Conservation (phyloP, 1,140 invertebrate species). For the Rhagoletis pomonella region DNA sequence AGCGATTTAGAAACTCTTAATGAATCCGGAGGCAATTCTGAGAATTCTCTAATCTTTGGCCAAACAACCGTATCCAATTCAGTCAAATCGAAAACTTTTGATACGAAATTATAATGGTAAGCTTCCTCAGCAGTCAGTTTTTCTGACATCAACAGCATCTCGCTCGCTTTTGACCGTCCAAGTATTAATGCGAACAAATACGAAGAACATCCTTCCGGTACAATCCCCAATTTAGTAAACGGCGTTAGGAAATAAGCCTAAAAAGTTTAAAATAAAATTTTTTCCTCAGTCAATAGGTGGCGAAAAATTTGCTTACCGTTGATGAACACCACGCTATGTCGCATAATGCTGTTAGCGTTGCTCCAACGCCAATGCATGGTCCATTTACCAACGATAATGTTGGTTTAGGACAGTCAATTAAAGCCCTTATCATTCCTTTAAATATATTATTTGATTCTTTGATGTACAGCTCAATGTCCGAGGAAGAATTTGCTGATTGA, state of each 20-base stretch:
- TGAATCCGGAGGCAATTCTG: slow-evolving; percentile 63
- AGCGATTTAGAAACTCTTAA: slow-evolving; percentile 64
- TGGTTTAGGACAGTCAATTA: slow-evolving; percentile 93
- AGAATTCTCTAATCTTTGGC: slow-evolving; percentile 64
- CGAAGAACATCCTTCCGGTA: slow-evolving; percentile 91
- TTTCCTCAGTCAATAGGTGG: background rate
- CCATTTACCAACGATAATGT: slow-evolving; percentile 93
- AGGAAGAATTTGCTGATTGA: background rate
- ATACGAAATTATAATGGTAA: slow-evolving; percentile 79
- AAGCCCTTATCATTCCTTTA: slow-evolving; percentile 82
- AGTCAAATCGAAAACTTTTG: slow-evolving; percentile 61
- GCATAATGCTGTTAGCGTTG: slow-evolving; percentile 88
- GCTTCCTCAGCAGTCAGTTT: slow-evolving; percentile 89
- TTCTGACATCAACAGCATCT: slow-evolving; percentile 87
- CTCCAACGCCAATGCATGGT: slow-evolving; percentile 92
- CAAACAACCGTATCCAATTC: slow-evolving; percentile 64
- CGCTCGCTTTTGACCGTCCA: slow-evolving; percentile 84
- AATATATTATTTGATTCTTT: slow-evolving; percentile 60
- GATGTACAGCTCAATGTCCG: slow-evolving; percentile 58
- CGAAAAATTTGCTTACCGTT: slow-evolving; percentile 73
- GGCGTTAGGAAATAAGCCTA: slow-evolving; percentile 92
- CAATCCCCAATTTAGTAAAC: slow-evolving; percentile 86
- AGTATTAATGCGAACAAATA: slow-evolving; percentile 89
- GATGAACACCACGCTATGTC: slow-evolving; percentile 92
- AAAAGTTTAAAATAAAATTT: slow-evolving; percentile 61